Conservation (phyloP, 2,888 invertebrate species). For the Lacanobia oleracea region DNA sequence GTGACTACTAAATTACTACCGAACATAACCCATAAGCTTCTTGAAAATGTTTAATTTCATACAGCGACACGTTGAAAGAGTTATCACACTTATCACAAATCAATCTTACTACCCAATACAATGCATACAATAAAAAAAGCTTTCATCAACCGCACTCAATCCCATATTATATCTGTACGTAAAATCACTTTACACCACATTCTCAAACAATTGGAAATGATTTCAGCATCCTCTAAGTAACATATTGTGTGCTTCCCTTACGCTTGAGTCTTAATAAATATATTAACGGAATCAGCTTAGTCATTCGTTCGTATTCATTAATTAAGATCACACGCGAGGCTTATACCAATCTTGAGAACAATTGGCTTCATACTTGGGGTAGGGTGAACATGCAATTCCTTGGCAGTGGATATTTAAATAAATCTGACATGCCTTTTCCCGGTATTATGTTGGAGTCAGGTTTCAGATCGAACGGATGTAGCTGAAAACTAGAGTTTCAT, state of each 20-base stretch:
- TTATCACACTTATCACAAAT: conserved; percentile 41
- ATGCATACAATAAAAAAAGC: conserved; percentile 7
- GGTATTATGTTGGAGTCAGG: too few relatives aligned
- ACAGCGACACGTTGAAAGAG: background rate
- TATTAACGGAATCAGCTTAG: conserved; percentile 89
- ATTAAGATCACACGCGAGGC: conserved; percentile 90
- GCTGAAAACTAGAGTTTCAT: too few relatives aligned
- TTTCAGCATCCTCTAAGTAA: conserved; percentile 60
- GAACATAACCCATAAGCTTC: background rate
- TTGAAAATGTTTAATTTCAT: background rate
- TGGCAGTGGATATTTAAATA: background rate
- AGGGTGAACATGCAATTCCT: conserved; percentile 65
- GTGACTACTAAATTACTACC: background rate
- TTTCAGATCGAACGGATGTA: too few relatives aligned
- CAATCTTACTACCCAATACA: conserved; percentile 2
- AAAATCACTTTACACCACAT: conserved; percentile 46
- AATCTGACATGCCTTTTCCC: background rate
- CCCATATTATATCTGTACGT: conserved; percentile 19
- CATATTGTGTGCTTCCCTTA: conserved; percentile 62
- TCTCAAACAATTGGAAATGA: conserved; percentile 59
- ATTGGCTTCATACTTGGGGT: conserved; percentile 84
- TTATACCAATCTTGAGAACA: conserved; percentile 90
- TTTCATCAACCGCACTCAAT: conserved; percentile 5
- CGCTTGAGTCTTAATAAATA: conserved; percentile 78
- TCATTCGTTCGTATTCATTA: conserved; percentile 90